Evolutionary conservation across 2,113 vertebrate species (phyloP).

Genomic region (Oreochromis aureus): DNA sequence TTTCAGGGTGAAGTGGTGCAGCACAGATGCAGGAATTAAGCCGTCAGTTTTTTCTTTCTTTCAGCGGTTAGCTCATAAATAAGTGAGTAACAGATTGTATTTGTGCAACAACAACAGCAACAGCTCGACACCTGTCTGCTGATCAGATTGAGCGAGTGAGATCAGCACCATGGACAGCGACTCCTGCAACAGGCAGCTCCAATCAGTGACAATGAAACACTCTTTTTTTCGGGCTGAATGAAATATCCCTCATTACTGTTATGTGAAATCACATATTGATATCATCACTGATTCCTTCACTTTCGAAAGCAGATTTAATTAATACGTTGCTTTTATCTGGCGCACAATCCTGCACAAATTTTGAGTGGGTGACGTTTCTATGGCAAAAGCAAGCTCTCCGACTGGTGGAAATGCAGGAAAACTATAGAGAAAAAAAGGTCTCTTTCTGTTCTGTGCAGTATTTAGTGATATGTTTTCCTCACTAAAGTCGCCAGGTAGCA

Average conservation of each 20-base stretch:
- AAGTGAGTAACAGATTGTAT: not conserved
- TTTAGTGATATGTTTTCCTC: not conserved
- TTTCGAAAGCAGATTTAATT: not conserved
- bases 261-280: not conserved
- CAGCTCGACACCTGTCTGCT: not conserved
- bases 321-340: slow-evolving; percentile 1
- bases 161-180: slow-evolving; percentile 52
- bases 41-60: not conserved
- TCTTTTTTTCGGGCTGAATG: not conserved
- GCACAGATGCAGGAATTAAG: not conserved
- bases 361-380: slow-evolving; percentile 66
- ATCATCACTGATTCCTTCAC: not conserved
- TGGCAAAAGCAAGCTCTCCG: slow-evolving; percentile 50
- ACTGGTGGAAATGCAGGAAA: slow-evolving; percentile 14
- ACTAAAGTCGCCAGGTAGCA: not conserved
- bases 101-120: not conserved
- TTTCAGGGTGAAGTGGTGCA: not conserved
- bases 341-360: slow-evolving; percentile 42
- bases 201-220: not conserved
- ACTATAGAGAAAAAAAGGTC: not conserved
- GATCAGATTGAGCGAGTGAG: not conserved
- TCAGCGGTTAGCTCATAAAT: not conserved
- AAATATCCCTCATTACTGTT: not conserved
- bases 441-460: not conserved
- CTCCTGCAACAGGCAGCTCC: not conserved